Evolutionary conservation across 1,140 invertebrate genomes (phyloP).

Genomic region (Caerostris darwini): DNA sequence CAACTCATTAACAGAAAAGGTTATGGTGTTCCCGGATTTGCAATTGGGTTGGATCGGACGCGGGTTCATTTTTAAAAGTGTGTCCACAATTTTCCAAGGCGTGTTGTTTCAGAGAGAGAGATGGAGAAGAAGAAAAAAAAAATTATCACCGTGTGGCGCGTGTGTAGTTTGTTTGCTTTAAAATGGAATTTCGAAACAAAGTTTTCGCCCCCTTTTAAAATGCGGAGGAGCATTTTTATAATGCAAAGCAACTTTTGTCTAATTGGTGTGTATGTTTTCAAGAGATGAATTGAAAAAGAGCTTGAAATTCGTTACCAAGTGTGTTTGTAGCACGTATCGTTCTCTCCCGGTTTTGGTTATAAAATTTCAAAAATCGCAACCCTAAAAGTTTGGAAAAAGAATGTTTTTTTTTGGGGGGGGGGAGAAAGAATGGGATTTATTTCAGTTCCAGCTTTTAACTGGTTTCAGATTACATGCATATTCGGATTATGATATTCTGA

Average conservation of each 20-base stretch:
- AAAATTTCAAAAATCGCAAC: not conserved
- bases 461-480: not conserved
- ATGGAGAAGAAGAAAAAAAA: not conserved
- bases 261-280: not conserved
- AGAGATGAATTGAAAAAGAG: not conserved
- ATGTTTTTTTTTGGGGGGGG: not conserved
- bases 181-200: slow-evolving; percentile 40
- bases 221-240: slow-evolving; percentile 16
- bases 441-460: slow-evolving; percentile 4
- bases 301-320: not conserved
- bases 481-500: slow-evolving; percentile 15
- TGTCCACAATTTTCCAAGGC: slow-evolving; percentile 25
- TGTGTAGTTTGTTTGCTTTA: slow-evolving; percentile 32
- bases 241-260: slow-evolving; percentile 19
- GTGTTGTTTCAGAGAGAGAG: not conserved
- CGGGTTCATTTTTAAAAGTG: slow-evolving; percentile 23
- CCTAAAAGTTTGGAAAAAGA: not conserved
- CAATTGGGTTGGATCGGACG: slow-evolving; percentile 22
- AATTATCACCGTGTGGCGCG: slow-evolving; percentile 8
- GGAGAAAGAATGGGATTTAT: not conserved
- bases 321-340: not conserved
- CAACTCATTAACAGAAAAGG: slow-evolving; percentile 75
- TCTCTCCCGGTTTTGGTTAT: not conserved
- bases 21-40: slow-evolving; percentile 57
- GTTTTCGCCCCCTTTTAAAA: slow-evolving; percentile 20